Evolutionary conservation across 1,140 invertebrate genomes (phyloP), one percentile per base, ranked within the genome.

Genomic region (Dendroctonus ponderosae): DNA sequence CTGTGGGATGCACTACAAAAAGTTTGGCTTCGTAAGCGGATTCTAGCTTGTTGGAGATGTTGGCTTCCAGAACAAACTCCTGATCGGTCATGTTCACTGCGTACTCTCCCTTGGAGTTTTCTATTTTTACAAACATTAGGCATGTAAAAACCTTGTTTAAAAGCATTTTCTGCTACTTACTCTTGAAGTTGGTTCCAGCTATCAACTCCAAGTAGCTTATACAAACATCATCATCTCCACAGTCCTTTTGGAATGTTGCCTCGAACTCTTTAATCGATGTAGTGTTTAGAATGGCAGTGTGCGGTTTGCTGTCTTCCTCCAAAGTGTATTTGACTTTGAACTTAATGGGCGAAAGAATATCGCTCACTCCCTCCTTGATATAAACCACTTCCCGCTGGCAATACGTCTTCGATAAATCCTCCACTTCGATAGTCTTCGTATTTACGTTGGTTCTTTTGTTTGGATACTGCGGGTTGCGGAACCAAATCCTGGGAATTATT

Each of bases 191-290:
- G 7, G 64, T 71, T 38, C 81, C 79, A 7, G 89, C 87, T n/a
- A 82, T 77, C 0, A 96, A 78, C 61, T 84, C 79, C n/a, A 97
- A 78, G 75, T 95, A 85, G 77, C 93, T 96, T 72, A 93, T 86
- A 77, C 96, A 98, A 26, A 92, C 82, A 73, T 95, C 92, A 76
- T 97, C 93, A 0, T 85, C 80, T 6, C 94, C 95, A 77, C 95
- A 98, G 75, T 97, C 93, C 80, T 96, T 97, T 58, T 94, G 86
- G 81, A 98, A 97, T 26, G 87, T 89, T 3, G 91, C 93, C 73
- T 90, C 84, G 73, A 96, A 96, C 5, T 87, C 81, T 70, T 88
- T 87, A 7, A 87, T 87, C 0, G 93, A 92, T 76, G 91, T 87
- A 67, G 91, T 91, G 79, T 97, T 95, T 9, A 97, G 79, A 57